A percentile compares a stretch with the other conserved stretches of the same genome.
Conservation (phyloP, 2,113 vertebrate species). For the Pseudorasbora parva region DNA sequence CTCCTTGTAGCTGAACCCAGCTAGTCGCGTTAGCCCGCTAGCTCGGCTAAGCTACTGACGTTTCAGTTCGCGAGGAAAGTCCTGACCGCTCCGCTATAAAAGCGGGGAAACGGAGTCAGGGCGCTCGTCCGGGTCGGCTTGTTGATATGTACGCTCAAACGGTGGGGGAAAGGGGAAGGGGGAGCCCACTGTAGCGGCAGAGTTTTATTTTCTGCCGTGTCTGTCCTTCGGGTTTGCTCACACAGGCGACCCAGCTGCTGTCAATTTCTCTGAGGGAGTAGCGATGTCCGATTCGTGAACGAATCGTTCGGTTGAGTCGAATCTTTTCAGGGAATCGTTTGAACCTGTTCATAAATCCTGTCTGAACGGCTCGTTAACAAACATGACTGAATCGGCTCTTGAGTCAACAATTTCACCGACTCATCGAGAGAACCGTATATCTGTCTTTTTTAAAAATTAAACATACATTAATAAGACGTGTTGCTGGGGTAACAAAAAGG, state of each 20-base stretch:
- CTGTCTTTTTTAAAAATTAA: too few species aligned
- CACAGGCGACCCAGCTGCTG: constrained; percentile 63
- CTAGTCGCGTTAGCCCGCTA: constrained; percentile 69
- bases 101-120: constrained; percentile 43
- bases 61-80: constrained; percentile 39
- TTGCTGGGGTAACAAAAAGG: too few species aligned
- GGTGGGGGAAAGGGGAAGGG: constrained; percentile 51
- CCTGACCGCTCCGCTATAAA: constrained; percentile 54
- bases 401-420: neutral
- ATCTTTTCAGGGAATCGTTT: constrained; percentile 1
- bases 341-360: neutral
- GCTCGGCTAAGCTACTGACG: constrained; percentile 56
- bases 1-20: constrained; percentile 69
- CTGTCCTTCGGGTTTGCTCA: constrained; percentile 56
- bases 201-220: constrained; percentile 52
- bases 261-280: constrained; percentile 56
- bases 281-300: constrained; percentile 18
- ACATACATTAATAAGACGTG: neutral
- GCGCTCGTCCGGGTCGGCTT: constrained; percentile 36
- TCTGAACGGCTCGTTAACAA: constrained; percentile 35
- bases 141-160: constrained; percentile 40
- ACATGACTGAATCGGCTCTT: neutral
- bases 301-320: neutral
- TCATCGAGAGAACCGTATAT: neutral
- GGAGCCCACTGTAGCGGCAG: constrained; percentile 47